A percentile compares a stretch with the other conserved stretches of the same genome.
Conservation (phyloP, 2,797 vertebrate genomes). For the Clamator glandarius region DNA sequence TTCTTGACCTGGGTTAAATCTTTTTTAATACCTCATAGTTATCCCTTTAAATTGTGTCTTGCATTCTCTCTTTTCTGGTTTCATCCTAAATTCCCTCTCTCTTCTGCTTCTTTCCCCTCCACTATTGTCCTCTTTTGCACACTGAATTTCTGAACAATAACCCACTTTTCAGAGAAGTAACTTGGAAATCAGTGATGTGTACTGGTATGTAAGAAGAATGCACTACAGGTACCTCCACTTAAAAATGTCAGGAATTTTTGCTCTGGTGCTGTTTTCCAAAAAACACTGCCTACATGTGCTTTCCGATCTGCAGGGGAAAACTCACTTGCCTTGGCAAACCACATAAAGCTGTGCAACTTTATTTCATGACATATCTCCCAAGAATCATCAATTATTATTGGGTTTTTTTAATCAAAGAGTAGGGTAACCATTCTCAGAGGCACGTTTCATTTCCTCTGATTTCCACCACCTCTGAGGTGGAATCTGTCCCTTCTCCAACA, state of each 20-base stretch:
- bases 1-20: background rate
- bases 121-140: background rate
- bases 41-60: background rate
- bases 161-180: background rate
- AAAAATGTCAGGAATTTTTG: constrained; percentile 9
- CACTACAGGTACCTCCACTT: background rate
- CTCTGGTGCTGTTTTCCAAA: background rate
- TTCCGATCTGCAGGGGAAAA: background rate
- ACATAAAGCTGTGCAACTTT: background rate
- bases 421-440: background rate
- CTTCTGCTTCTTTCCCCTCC: background rate
- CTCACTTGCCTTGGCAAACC: background rate
- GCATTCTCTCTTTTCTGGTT: background rate
- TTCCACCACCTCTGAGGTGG: background rate
- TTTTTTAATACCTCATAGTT: background rate
- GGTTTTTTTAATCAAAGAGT: background rate
- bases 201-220: background rate
- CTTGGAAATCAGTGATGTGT: background rate
- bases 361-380: background rate
- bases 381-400: background rate
- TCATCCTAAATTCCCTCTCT: background rate
- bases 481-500: background rate
- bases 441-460: background rate
- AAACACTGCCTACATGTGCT: background rate
- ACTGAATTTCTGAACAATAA: background rate